Base-by-base conservation (phyloP, 2,888 invertebrate genomes). In the Thera britannica region DNA sequence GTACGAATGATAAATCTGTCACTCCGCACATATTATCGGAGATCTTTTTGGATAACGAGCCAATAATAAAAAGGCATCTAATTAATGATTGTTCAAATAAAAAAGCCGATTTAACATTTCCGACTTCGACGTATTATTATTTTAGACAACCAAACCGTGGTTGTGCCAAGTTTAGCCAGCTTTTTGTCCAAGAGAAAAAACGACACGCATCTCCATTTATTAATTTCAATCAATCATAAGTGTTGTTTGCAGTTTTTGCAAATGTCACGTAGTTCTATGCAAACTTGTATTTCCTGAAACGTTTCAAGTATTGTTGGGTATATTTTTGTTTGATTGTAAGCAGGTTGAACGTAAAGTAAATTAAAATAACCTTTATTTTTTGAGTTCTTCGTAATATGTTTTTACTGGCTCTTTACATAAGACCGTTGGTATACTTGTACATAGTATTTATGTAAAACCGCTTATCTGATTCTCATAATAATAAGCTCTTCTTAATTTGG, bases 51-150 rank as follows among this genome's bases (percentile, higher is more conserved):
- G 84, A 85, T 86, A 88, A 87, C 83, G 81, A 87, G 81, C 87
- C 86, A 88, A 89, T 89, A 89, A 88, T 89, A 89, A 88, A 84
- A 83, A 86, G 80, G 81, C 86, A 83, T 89, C 88, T 90, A 90
- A 90, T 90, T 90, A 88, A 90, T 89, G 86, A 90, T 89, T 89
- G 84, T 89, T 87, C 84, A 88, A 87, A 86, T 80, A 87, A 86
- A 86, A 90, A 89, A 86, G 81, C 81, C 83, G 81, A 79, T 72
- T 74, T 76, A 73, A 82, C 81, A 78, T 84, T 90, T 90, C 90
- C 88, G 88, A 88, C 87, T 52, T 52, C 34, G n/a, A 88, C 78
- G 78, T 83, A 86, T 84, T 86, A 83, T 83, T 86, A 76, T 75
- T 82, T 77, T 84, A 81, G 81, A 85, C 80, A 23, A 23, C 23